Percentiles rank a stretch among this genome's conserved stretches.
phyloP scores from a whole-genome alignment of 2,888 invertebrate genomes.

The Bombylius major region DNA sequence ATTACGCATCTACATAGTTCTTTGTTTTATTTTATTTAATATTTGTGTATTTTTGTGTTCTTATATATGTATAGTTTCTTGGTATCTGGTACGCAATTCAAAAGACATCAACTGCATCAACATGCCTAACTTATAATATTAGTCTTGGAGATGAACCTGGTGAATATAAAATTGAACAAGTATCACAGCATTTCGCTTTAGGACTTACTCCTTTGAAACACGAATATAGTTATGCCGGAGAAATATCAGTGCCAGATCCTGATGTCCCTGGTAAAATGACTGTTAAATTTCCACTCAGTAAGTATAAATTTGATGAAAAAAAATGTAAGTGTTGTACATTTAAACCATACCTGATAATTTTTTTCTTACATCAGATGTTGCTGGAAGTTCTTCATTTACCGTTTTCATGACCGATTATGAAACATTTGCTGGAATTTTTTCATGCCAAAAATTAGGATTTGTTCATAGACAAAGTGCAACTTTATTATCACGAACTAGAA shows the following conservation, averaged over 20 bases:
- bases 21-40: not conserved
- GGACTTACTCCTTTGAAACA: slow-evolving; percentile 64
- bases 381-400: slow-evolving; percentile 61
- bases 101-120: slow-evolving; percentile 69
- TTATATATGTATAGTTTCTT: slow-evolving; percentile 45
- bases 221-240: slow-evolving; percentile 65
- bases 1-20: too few species aligned
- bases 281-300: slow-evolving; percentile 67
- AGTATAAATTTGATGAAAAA: slow-evolving; percentile 32
- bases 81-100: slow-evolving; percentile 73
- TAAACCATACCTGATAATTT: not conserved
- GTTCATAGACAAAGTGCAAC: slow-evolving; percentile 67
- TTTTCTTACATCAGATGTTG: slow-evolving; percentile 44
- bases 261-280: slow-evolving; percentile 58
- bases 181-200: slow-evolving; percentile 54
- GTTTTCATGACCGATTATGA: slow-evolving; percentile 63
- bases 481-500: slow-evolving; percentile 61
- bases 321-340: not conserved
- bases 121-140: slow-evolving; percentile 69
- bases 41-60: not conserved
- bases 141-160: slow-evolving; percentile 55
- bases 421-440: slow-evolving; percentile 62
- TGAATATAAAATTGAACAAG: slow-evolving; percentile 55
- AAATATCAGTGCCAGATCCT: slow-evolving; percentile 49
- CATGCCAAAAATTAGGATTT: slow-evolving; percentile 60